Percentiles rank a stretch among this genome's conserved stretches.
phyloP scores from a whole-genome alignment of 1,140 invertebrate species.

The Melipona quadrifasciata region DNA sequence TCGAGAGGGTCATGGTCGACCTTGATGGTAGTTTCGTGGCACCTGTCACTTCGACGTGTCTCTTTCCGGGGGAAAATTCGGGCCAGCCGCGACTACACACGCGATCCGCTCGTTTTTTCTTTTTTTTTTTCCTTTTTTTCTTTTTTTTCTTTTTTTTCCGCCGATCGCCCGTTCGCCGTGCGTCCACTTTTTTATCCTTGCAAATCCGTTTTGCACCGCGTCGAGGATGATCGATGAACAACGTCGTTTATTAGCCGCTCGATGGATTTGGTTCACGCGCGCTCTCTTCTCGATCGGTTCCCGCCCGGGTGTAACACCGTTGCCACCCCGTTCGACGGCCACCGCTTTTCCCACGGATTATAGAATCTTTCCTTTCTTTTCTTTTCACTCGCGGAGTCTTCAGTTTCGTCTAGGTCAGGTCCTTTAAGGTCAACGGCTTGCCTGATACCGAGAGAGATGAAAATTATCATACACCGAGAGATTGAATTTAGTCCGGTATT shows the following conservation, averaged over 20 bases:
- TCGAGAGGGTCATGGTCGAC: conserved; percentile 53
- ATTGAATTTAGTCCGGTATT: not conserved
- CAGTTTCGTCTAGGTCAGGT: too few relatives aligned
- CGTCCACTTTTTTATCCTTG: conserved; percentile 20
- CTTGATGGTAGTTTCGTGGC: conserved; percentile 42
- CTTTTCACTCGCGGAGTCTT: not conserved
- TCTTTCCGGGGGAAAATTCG: not conserved
- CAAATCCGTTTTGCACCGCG: conserved; percentile 30
- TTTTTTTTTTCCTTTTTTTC: not conserved
- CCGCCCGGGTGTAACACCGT: not conserved
- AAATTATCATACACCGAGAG: too few relatives aligned
- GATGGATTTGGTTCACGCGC: not conserved
- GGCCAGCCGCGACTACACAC: not conserved
- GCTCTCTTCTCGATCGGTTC: not conserved
- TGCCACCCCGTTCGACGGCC: not conserved
- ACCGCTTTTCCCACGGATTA: too few relatives aligned
- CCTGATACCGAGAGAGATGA: too few relatives aligned
- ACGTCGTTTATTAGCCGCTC: conserved; percentile 29
- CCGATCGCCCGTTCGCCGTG: not conserved
- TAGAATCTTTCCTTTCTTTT: not conserved
- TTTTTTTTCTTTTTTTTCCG: not conserved
- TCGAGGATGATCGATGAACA: conserved; percentile 38
- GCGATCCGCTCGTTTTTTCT: not conserved
- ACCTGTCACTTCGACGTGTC: conserved; percentile 44
- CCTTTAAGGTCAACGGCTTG: too few relatives aligned